Evolutionary conservation across 1,140 invertebrate species (phyloP), one percentile per base, ranked within the genome.

Genomic region (Drosophila kepulauana): DNA sequence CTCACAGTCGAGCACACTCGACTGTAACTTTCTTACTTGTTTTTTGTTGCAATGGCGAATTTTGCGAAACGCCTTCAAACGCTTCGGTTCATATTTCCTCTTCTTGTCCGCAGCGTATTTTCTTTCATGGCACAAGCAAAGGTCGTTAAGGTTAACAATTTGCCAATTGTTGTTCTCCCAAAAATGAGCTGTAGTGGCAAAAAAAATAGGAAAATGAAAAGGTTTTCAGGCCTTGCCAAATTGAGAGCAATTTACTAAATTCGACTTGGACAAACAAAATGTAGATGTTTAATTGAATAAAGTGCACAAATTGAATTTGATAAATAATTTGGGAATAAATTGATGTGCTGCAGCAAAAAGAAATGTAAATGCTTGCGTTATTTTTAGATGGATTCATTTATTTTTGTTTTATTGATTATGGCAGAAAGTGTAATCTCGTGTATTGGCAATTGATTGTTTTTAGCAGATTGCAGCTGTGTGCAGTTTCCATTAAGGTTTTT

Each of bases 381-480:
- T 25, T 16, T 38, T 57, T 57, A 16, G 54, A 38, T 56, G 11
- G 13, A 20, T 20, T 6, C 51, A 11, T 15, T 11, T 52, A 25
- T 46, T 64, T 58, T 70, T 54, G 67, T 52, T 35, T 54, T 64
- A 65, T 70, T 54, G 67, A 70, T 64, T 57, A 33, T 10, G 11
- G 7, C 11, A 16, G 54, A 49, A 49, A 41, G 33, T 72, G 38
- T 51, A 41, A 51, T 66, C 41, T 43, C n/a, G 33, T 48, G 28
- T 58, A 65, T 58, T 51, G 54, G 13, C 10, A 66, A 56, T 16
- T 16, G 65, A 74, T 74, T 74, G 71, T 59, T 48, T 68, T 74
- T 13, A 48, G 49, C 51, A 70, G 49, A 69, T 56, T 69, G 65
- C 65, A 69, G 71, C 65, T 74, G 71, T 56, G 71, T 64, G 59